phyloP scores from a whole-genome alignment of 2,888 invertebrate genomes.

The Adelphocoris suturalis region DNA sequence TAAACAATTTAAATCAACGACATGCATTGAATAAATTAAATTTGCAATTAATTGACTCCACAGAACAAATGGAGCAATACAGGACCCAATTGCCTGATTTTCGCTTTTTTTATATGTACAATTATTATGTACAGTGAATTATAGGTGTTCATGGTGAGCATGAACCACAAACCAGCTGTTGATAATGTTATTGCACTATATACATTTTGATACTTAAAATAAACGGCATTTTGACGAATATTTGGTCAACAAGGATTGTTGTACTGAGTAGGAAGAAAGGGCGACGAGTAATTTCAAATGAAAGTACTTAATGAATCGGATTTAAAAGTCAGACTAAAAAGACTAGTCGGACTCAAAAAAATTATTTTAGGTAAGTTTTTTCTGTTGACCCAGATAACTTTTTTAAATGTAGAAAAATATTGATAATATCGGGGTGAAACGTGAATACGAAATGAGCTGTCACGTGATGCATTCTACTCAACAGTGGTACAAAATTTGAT shows the following conservation, averaged over 20 bases:
- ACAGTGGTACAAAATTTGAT: slow-evolving; percentile 39
- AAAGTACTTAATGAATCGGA: slow-evolving; percentile 1
- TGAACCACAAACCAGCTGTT: slow-evolving; percentile 45
- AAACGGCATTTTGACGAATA: not conserved
- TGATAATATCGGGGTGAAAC: slow-evolving; percentile 42
- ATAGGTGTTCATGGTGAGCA: slow-evolving; percentile 29
- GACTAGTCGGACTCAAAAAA: not conserved
- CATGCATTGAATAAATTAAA: slow-evolving; percentile 44
- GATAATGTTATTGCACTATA: slow-evolving; percentile 58
- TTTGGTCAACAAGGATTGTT: not conserved
- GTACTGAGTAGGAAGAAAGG: not conserved
- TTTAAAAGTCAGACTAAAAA: slow-evolving; percentile 52
- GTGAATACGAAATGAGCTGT: slow-evolving; percentile 58
- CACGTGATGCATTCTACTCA: slow-evolving; percentile 61
- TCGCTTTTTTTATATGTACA: slow-evolving; percentile 58
- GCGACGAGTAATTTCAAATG: not conserved
- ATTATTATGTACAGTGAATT: slow-evolving; percentile 59
- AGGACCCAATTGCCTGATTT: slow-evolving; percentile 57
- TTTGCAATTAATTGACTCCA: slow-evolving; percentile 56
- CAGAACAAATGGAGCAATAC: slow-evolving; percentile 52
- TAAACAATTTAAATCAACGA: slow-evolving; percentile 13
- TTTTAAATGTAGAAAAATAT: slow-evolving; percentile 66
- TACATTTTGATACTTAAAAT: slow-evolving; percentile 44
- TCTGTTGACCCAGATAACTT: slow-evolving; percentile 17
- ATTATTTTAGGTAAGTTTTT: not conserved